These are phyloP conservation scores for Pontoporia blainvillei DNA, from an alignment of 2,113 vertebrate genomes.

Conservation along the genomic window DNA sequence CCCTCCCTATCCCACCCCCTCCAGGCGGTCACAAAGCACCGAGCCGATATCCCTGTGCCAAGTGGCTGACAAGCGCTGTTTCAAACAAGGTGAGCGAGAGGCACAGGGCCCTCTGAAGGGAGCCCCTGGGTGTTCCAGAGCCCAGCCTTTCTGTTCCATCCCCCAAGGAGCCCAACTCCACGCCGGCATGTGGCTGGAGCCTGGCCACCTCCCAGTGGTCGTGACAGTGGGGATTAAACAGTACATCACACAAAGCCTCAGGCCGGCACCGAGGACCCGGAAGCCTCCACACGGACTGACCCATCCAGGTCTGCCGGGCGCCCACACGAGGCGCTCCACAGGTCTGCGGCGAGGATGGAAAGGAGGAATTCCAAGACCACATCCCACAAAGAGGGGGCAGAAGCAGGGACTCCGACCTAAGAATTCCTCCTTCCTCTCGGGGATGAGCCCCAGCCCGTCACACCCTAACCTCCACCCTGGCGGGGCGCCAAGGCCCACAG, in stretches of 20 bases:
- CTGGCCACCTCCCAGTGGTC: background rate
- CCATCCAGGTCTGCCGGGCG: accelerated
- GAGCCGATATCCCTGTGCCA: no score
- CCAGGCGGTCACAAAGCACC: no score
- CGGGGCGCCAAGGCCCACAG: background rate
- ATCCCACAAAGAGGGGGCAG: background rate
- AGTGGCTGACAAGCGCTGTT: background rate
- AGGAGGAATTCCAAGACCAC: background rate
- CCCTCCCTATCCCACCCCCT: no score
- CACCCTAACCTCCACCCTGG: background rate
- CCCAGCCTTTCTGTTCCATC: background rate
- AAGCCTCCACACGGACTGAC: accelerated
- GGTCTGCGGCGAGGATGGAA: background rate
- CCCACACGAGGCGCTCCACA: accelerated
- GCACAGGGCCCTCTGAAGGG: background rate
- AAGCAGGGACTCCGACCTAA: background rate
- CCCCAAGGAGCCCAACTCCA: background rate
- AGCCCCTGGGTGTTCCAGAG: no score
- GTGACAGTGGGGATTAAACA: background rate
- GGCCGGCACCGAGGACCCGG: background rate
- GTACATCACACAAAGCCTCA: accelerated
- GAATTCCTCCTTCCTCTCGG: background rate
- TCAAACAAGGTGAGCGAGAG: background rate
- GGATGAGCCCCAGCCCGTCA: background rate
- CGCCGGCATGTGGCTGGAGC: background rate